phyloP scores from a whole-genome alignment of 30 jellyfish, hydroid and myxozoan genomes.

The Hydra vulgaris region DNA sequence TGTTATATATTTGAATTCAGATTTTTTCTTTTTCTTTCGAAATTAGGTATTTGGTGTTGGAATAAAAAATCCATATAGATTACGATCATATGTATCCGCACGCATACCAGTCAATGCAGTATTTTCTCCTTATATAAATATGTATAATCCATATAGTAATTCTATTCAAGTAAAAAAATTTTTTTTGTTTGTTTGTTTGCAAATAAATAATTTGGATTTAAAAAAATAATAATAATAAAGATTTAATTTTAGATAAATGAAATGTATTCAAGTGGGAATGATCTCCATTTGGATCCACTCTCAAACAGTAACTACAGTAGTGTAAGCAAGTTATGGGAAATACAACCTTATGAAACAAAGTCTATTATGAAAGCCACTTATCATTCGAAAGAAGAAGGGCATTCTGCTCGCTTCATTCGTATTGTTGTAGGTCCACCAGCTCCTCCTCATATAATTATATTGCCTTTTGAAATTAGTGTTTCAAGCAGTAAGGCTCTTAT shows the following conservation, averaged over 20 bases:
- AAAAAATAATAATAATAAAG: neutral
- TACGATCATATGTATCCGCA: conserved; percentile 81
- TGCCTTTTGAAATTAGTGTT: conserved; percentile 72
- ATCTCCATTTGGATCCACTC: conserved; percentile 75
- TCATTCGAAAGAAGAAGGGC: conserved; percentile 57
- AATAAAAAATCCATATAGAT: conserved; percentile 63
- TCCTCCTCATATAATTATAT: conserved; percentile 47
- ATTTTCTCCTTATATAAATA: conserved; percentile 84
- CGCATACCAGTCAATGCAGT: conserved; percentile 75
- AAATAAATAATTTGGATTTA: neutral
- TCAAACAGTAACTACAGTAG: conserved; percentile 29
- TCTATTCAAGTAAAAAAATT: conserved; percentile 76
- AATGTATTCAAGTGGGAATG: conserved; percentile 97
- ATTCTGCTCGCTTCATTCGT: conserved; percentile 75
- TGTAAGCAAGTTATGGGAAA: conserved; percentile 45
- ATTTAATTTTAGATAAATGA: conserved; percentile 49
- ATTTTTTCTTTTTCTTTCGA: neutral
- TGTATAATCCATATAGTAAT: conserved; percentile 83
- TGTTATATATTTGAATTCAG: too few relatives aligned
- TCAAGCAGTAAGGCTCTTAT: conserved; percentile 41
- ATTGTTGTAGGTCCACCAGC: conserved; percentile 56
- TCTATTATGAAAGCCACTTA: conserved; percentile 80
- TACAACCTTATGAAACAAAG: conserved; percentile 89
- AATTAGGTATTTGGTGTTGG: conserved; percentile 86
- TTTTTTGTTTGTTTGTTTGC: too few relatives aligned